A percentile compares a stretch with the other conserved stretches of the same genome.
phyloP scores from a whole-genome alignment of 2,113 vertebrate species.

The Crocuta crocuta region DNA sequence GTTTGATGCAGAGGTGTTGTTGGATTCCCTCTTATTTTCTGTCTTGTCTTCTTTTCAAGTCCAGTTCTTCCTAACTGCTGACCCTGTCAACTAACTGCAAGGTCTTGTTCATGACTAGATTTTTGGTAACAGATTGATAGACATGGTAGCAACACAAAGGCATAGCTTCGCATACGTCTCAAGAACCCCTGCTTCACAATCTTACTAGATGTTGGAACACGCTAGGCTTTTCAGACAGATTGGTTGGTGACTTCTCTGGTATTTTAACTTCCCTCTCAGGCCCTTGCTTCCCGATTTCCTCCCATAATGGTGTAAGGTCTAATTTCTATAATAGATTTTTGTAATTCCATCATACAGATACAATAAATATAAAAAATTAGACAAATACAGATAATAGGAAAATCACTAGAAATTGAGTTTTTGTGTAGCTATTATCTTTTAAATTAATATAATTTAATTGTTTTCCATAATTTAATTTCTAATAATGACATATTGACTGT shows the following conservation, averaged over 20 bases:
- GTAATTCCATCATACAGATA: not conserved
- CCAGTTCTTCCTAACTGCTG: not conserved
- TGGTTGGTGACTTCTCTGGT: not conserved
- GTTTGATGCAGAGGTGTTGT: not conserved
- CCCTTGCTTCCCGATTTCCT: not conserved
- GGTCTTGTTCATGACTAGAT: not conserved
- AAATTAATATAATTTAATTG: not conserved
- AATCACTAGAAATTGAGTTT: not conserved
- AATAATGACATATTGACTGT: not conserved
- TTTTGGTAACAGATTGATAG: not conserved
- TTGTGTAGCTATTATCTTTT: not conserved
- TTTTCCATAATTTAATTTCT: not conserved
- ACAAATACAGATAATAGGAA: not conserved
- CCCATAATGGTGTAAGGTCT: not conserved
- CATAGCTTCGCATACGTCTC: not conserved
- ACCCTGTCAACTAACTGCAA: not conserved
- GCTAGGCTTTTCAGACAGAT: not conserved
- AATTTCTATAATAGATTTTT: not conserved
- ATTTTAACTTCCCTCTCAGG: not conserved
- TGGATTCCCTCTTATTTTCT: not conserved
- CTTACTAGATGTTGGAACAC: not conserved
- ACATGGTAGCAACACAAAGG: not conserved
- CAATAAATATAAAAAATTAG: not conserved
- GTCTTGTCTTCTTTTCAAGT: not conserved
- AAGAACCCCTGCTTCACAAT: not conserved